phyloP scores from a whole-genome alignment of 1,140 invertebrate genomes.

The Himalopsyche phryganea region DNA sequence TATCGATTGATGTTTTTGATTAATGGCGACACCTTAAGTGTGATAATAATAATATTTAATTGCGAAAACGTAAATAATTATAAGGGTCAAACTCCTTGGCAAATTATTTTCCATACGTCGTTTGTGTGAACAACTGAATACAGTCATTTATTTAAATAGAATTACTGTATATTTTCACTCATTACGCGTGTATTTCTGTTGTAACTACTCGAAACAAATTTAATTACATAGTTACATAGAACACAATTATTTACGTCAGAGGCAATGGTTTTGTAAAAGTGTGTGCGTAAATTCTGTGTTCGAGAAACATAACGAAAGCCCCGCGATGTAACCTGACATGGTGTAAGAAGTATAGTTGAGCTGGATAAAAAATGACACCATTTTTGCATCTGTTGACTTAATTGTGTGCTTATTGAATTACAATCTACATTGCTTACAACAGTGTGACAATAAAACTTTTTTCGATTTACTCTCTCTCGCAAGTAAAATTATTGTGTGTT shows the following conservation, averaged over 20 bases:
- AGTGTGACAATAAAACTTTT: no score
- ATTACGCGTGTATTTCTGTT: constrained; percentile 23
- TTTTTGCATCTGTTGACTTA: no score
- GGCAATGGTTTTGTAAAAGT: constrained; percentile 8
- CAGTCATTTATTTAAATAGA: constrained; percentile 11
- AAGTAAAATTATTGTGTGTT: no score
- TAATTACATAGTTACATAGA: constrained; percentile 28
- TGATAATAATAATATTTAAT: not conserved
- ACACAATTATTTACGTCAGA: constrained; percentile 24
- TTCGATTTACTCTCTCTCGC: no score
- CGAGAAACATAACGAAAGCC: no score
- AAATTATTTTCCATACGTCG: not conserved
- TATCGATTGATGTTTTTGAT: no score
- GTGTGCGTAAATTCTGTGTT: constrained; percentile 1
- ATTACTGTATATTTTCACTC: not conserved
- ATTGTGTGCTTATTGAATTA: no score
- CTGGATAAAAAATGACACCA: no score
- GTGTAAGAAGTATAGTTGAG: no score
- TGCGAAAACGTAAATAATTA: not conserved
- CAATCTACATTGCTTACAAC: no score
- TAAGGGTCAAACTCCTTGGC: not conserved
- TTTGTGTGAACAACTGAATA: not conserved
- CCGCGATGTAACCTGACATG: no score
- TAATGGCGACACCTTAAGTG: no score
- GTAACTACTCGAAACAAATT: constrained; percentile 28